Conservation (phyloP, 2,888 invertebrate species). For the Diplazon laetatorius region DNA sequence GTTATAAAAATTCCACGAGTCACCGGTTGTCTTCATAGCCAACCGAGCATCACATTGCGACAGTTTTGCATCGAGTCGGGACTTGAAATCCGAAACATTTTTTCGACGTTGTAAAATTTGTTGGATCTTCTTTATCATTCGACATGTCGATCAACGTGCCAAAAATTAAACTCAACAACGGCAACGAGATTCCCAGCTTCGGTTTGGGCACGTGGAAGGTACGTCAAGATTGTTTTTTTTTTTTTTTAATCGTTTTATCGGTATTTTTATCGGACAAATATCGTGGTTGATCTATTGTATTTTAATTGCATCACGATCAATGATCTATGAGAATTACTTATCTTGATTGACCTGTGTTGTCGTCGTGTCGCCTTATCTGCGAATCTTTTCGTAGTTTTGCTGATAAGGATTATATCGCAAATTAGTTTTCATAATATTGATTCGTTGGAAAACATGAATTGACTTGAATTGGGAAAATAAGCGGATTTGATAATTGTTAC, state of each 20-base stretch:
- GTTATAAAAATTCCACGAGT: constrained; percentile 53
- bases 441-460: no score
- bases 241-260: background rate
- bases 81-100: background rate
- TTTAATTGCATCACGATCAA: no score
- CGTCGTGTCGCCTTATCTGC: no score
- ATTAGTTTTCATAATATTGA: no score
- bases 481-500: no score
- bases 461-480: no score
- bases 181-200: constrained; percentile 82
- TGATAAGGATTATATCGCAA: no score
- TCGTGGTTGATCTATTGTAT: no score
- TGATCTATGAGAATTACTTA: no score
- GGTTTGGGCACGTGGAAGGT: constrained; percentile 85
- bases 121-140: background rate
- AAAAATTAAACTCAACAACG: constrained; percentile 82
- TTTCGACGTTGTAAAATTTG: background rate
- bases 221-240: background rate
- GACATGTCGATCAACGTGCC: constrained; percentile 77
- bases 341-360: no score
- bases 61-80: background rate
- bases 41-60: constrained; percentile 22
- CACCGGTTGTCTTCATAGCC: constrained; percentile 15
- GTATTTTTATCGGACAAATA: background rate
- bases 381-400: no score